Conservation (phyloP, 53 echinoderm and acorn worm genomes). For the Stichopus horrens region DNA sequence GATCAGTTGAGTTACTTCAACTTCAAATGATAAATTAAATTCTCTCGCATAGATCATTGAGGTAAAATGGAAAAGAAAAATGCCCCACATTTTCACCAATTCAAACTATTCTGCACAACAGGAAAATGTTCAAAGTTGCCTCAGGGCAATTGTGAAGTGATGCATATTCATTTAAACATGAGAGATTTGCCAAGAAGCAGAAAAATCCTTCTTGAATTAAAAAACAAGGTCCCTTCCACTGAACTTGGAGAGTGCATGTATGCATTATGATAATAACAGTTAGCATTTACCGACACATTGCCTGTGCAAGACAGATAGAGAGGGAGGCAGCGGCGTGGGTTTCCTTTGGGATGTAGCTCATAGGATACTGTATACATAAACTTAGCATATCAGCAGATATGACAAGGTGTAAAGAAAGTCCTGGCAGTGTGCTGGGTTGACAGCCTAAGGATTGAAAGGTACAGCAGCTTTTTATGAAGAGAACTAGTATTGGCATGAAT, state of each 20-base stretch:
- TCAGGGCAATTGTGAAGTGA: not conserved
- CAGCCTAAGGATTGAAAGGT: no score
- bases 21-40: not conserved
- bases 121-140: not conserved
- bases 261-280: not conserved
- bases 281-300: not conserved
- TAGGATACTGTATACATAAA: not conserved
- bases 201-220: not conserved
- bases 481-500: no score
- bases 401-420: not conserved
- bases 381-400: not conserved
- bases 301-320: not conserved
- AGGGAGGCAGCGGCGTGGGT: not conserved
- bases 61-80: not conserved
- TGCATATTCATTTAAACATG: not conserved
- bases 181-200: not conserved
- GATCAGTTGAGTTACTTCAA: not conserved
- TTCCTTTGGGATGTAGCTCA: not conserved
- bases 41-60: not conserved
- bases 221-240: not conserved
- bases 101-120: not conserved
- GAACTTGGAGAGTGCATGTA: not conserved
- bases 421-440: not conserved
- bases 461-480: no score
- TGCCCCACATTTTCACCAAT: not conserved